Base-by-base conservation (phyloP, 2,888 invertebrate species). In the Phengaris arion region DNA sequence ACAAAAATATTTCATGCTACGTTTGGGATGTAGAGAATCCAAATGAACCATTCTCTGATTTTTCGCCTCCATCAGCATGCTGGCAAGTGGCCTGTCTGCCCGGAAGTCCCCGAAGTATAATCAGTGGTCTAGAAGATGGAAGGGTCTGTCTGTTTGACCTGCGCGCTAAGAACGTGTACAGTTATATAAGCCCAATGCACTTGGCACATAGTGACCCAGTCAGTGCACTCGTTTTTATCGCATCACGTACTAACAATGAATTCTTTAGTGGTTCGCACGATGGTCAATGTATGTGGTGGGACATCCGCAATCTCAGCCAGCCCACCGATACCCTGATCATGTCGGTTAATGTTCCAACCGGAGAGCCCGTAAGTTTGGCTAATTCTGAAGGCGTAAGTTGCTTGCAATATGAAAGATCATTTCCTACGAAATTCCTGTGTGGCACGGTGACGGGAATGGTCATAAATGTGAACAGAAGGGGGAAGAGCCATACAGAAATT, bases 81-180 rank as follows among this genome's bases (percentile, higher is more conserved):
- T 89, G 88, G 87, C 85, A 87, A 80, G 68, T 87, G 74, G 81
- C 78, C 45, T 86, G 85, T 74, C 85, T 86, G n/a, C 86, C 86
- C 35, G 75, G 76, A 2, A 77, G 82, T n/a, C 82, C 86, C 6
- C 76, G 81, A 15, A 76, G 85, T 51, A 80, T 89, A n/a, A 10
- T 86, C 12, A 87, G 84, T 64, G 89, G 88, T 45, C 80, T 89
- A 9, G 82, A 85, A 77, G 85, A 89, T 79, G 89, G 89, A 7
- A 83, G 85, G 81, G 86, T 89, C 22, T 86, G 87, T 78, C 78
- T 88, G 73, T 98, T 97, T 96, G 98, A 98, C 84, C 94, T 95
- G 6, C 94, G 98, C 15, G 95, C 95, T 81, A 96, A 96, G 54
- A 94, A 95, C 70, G 94, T 95, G 83, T 96, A 97, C 0, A 95